phyloP scores from a whole-genome alignment of 1,140 invertebrate genomes.

The Pseudachorutes palmiensis region DNA sequence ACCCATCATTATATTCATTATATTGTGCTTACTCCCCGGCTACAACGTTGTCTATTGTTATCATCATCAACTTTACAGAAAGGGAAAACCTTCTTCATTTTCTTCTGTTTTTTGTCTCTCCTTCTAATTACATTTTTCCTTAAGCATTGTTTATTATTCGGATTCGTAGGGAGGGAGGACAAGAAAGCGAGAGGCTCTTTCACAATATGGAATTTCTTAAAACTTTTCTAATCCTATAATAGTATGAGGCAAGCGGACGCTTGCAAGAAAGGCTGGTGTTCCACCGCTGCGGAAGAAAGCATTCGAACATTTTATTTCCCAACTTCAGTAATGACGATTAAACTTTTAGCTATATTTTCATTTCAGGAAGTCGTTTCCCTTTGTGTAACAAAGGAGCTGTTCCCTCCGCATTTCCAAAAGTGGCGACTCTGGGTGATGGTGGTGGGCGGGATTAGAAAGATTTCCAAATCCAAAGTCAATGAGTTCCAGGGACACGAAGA shows the following conservation, averaged over 20 bases:
- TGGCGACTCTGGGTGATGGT: neutral
- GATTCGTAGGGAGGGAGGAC: conserved; percentile 14
- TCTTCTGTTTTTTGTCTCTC: conserved; percentile 15
- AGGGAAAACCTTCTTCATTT: conserved; percentile 14
- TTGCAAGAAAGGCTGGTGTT: no score
- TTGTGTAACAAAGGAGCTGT: neutral
- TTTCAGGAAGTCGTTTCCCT: neutral
- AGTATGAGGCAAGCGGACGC: no score
- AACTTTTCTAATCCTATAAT: no score
- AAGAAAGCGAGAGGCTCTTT: conserved; percentile 10
- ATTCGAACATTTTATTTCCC: neutral
- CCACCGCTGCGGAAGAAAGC: neutral
- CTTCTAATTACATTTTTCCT: conserved; percentile 24
- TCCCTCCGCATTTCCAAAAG: no score
- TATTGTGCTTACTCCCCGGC: conserved; percentile 6
- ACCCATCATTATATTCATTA: conserved; percentile 26
- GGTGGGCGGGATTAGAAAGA: neutral
- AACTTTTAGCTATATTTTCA: neutral
- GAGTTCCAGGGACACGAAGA: neutral
- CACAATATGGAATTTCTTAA: no score
- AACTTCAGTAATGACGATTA: neutral
- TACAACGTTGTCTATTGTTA: conserved; percentile 14
- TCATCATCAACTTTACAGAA: conserved; percentile 14
- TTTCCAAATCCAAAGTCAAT: neutral
- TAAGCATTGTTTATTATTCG: conserved; percentile 28